A percentile compares a stretch with the other conserved stretches of the same genome.
Conservation (phyloP, 1,140 invertebrate species). For the Apis cerana region DNA sequence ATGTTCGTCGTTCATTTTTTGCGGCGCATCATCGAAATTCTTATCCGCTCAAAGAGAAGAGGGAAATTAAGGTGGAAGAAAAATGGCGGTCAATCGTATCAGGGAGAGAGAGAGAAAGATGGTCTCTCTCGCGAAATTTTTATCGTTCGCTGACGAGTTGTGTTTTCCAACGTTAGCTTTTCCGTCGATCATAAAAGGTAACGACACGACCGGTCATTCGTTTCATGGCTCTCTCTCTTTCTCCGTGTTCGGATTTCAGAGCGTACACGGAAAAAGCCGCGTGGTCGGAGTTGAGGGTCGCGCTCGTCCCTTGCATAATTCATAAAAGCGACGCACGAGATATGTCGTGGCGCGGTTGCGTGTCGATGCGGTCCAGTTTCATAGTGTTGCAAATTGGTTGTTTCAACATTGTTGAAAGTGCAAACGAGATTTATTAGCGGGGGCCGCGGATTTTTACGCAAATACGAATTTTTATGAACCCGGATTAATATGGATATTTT, state of each 20-base stretch:
- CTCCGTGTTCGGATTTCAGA: constrained; percentile 6
- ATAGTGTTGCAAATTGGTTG: neutral
- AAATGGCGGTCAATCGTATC: neutral
- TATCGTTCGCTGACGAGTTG: constrained; percentile 19
- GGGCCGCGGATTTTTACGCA: neutral
- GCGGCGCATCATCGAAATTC: neutral
- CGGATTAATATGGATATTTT: no score
- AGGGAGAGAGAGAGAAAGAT: neutral
- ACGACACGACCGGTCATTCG: constrained; percentile 22
- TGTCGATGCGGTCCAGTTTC: no score
- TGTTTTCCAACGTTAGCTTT: neutral
- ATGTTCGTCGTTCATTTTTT: no score
- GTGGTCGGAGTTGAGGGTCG: neutral
- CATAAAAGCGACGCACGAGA: constrained; percentile 4
- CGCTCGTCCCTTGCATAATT: constrained; percentile 3
- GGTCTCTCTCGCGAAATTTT: constrained; percentile 26
- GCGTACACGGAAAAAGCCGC: neutral
- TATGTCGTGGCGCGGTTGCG: neutral
- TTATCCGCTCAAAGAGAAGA: neutral
- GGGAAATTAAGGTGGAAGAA: neutral
- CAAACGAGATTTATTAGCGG: neutral
- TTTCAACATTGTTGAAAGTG: neutral
- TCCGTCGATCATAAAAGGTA: constrained; percentile 26
- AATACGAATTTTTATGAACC: no score
- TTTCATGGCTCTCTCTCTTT: constrained; percentile 13